A percentile compares a stretch with the other conserved stretches of the same genome.
Conservation (phyloP, 1,140 invertebrate genomes). For the Planococcus citri region DNA sequence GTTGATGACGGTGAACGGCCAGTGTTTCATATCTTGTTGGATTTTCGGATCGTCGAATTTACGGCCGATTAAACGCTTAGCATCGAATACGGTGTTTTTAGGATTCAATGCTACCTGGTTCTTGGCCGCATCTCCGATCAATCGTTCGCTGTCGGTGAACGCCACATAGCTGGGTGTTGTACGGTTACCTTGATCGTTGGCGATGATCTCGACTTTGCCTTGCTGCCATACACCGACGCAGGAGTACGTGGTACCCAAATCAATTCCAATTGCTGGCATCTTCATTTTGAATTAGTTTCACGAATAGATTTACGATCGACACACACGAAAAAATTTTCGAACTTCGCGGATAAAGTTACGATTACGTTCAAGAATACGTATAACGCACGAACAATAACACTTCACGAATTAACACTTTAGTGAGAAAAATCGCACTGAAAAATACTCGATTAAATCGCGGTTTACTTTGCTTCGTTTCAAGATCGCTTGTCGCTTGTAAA, state of each 20-base stretch:
- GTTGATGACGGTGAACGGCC: conserved; percentile 52
- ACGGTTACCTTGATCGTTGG: conserved; percentile 86
- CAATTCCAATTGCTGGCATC: conserved; percentile 58
- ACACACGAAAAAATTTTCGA: neutral
- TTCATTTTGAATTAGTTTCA: conserved; percentile 27
- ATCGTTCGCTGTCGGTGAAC: conserved; percentile 64
- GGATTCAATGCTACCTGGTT: conserved; percentile 65
- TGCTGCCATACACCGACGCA: conserved; percentile 71
- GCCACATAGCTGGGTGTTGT: conserved; percentile 86
- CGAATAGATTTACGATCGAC: too few relatives aligned
- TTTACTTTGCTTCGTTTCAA: neutral
- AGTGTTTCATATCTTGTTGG: conserved; percentile 51
- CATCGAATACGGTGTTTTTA: conserved; percentile 71
- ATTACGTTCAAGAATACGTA: conserved; percentile 3
- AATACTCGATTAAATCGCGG: neutral
- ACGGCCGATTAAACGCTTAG: conserved; percentile 49
- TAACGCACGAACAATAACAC: neutral
- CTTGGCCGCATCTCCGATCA: conserved; percentile 51
- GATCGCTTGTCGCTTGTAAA: neutral
- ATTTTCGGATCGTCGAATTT: conserved; percentile 54
- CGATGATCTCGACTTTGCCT: conserved; percentile 84
- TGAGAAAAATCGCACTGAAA: neutral
- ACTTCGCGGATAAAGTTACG: too few relatives aligned
- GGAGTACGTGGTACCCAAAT: conserved; percentile 66
- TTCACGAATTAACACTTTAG: neutral